Conservation (phyloP, 2,888 invertebrate species). For the Drosophila picticornis region DNA sequence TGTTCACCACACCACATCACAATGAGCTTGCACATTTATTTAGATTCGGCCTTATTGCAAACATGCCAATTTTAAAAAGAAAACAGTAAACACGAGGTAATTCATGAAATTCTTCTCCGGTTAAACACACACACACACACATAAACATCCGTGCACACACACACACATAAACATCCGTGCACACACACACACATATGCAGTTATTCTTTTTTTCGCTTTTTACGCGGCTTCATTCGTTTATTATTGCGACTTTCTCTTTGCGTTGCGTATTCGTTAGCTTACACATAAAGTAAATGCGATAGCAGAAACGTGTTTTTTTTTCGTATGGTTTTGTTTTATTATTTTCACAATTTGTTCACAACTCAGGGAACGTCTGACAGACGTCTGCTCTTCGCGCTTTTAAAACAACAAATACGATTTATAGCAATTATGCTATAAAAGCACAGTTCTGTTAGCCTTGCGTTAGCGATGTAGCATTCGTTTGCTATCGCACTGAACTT, state of each 20-base stretch:
- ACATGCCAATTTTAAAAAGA: constrained; percentile 21
- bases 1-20: constrained; percentile 48
- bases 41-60: constrained; percentile 26
- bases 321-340: constrained; percentile 28
- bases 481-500: constrained; percentile 31
- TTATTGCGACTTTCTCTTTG: constrained; percentile 59
- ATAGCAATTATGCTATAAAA: constrained; percentile 53
- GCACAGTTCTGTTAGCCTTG: constrained; percentile 30
- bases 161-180: constrained; percentile 6
- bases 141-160: constrained; percentile 4
- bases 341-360: constrained; percentile 61
- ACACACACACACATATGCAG: constrained; percentile 16
- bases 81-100: constrained; percentile 38
- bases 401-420: constrained; percentile 61
- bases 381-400: constrained; percentile 65
- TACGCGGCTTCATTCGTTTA: constrained; percentile 58
- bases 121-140: constrained; percentile 15
- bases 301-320: constrained; percentile 36
- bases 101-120: constrained; percentile 21
- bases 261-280: constrained; percentile 57
- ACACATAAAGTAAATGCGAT: constrained; percentile 22
- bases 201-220: constrained; percentile 56
- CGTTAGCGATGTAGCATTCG: constrained; percentile 24
- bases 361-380: constrained; percentile 40
- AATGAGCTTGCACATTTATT: constrained; percentile 70